phyloP scores from a whole-genome alignment of 2,113 vertebrate genomes.

The Gymnorhina tibicen region DNA sequence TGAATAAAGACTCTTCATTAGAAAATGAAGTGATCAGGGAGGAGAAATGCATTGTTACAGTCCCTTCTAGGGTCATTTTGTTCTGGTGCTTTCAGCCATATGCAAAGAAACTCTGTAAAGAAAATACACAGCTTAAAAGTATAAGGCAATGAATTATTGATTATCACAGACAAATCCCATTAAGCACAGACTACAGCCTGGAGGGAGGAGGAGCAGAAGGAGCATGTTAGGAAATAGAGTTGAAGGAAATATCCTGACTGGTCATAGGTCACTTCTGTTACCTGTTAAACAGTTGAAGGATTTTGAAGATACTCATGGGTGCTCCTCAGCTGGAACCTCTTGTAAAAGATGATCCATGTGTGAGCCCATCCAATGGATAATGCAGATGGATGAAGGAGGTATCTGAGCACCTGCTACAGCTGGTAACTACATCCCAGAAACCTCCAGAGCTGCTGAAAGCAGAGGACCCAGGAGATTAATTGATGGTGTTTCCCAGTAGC shows the following conservation, averaged over 20 bases:
- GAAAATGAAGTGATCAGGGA: background rate
- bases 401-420: background rate
- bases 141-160: background rate
- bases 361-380: background rate
- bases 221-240: background rate
- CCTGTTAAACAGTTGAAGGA: background rate
- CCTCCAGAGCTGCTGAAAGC: background rate
- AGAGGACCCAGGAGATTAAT: background rate
- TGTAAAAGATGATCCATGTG: background rate
- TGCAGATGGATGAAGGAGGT: background rate
- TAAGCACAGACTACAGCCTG: background rate
- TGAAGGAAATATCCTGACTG: background rate
- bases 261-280: background rate
- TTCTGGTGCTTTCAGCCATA: background rate
- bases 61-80: background rate
- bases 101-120: background rate
- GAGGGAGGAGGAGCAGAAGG: background rate
- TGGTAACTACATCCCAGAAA: background rate
- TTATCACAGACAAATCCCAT: background rate
- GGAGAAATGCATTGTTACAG: background rate
- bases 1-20: background rate
- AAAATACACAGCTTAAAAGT: background rate
- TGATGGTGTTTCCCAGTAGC: background rate
- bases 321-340: background rate
- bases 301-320: background rate